These are phyloP conservation scores for Balanococcus diminutus DNA, from an alignment of 2,888 invertebrate genomes.

Conservation along the genomic window DNA sequence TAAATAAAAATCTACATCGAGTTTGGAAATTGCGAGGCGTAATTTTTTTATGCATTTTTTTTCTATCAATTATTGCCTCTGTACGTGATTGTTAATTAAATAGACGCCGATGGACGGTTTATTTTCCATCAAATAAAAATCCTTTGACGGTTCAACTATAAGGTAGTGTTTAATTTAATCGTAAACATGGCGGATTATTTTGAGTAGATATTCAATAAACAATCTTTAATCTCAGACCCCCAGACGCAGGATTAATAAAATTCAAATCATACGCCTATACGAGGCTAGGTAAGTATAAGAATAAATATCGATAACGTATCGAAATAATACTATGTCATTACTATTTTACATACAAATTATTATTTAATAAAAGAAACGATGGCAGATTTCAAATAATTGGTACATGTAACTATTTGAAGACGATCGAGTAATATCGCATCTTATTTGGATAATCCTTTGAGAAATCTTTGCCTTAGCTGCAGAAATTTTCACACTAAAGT, in stretches of 20 bases:
- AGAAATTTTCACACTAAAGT: not conserved
- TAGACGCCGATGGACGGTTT: not conserved
- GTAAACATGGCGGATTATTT: slow-evolving; percentile 35
- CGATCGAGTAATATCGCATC: not conserved
- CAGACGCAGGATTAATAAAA: not conserved
- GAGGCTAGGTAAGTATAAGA: not conserved
- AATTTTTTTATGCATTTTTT: not conserved
- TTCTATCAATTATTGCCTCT: not conserved
- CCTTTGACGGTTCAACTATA: not conserved
- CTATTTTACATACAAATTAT: not conserved
- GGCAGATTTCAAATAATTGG: not conserved
- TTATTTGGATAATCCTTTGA: not conserved
- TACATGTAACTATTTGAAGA: not conserved
- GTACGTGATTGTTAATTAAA: not conserved
- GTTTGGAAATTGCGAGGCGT: not conserved
- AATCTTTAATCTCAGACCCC: too few relatives aligned
- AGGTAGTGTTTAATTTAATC: not conserved
- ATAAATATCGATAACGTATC: slow-evolving; percentile 2
- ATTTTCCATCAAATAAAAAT: not conserved
- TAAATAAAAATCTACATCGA: not conserved
- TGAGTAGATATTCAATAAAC: not conserved
- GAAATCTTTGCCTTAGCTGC: not conserved
- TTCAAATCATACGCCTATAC: slow-evolving; percentile 25
- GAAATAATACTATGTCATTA: not conserved
- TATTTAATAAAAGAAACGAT: not conserved